Evolutionary conservation across 2,797 vertebrate genomes (phyloP), one percentile per base, ranked within the genome.

Genomic region (Coilia nasus): DNA sequence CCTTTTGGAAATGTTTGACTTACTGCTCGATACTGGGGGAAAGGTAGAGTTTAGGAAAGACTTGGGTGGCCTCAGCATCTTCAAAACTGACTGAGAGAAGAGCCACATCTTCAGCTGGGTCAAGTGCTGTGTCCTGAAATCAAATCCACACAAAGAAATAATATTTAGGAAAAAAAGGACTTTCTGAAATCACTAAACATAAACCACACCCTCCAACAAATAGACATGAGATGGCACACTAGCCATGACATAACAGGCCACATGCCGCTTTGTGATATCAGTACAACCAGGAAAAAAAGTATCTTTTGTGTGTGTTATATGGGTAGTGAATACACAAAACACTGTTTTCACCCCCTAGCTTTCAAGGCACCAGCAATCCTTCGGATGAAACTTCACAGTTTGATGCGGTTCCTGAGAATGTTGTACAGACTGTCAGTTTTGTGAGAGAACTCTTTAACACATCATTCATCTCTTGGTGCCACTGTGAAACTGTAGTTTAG

Each of bases 21-120:
- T 94, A 99, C 98, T 99, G 97, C 92, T 99, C 98, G 82, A 99
- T 98, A 91, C 98, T 97, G 0, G 98, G 98, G 78, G 98, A 99
- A 82, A 99, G 95, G 92, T 97, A 99, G 81, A 99, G 95, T 90
- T 98, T 99, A 6, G 98, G 98, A 88, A 98, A 98, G 87, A 99
- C 98, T 86, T 99, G 98, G 86, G 97, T 98, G 56, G 97, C 98
- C 93, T 99, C 98, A 12, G 97, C 95, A 5, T 99, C 98, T 90
- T 99, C 98, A 90, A 99, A 99, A 91, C 97, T 99, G 89, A 99
- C 98, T 0, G 98, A 99, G 21, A 99, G 96, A 87, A 99, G 97
- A 54, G 98, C 98, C 85, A 99, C 97, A 57, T 99, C 97, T 92
- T 99, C 98, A 86, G 98, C 98, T 0, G 98, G 98, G 91, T 99